Evolutionary conservation across 2,888 invertebrate genomes (phyloP).

Genomic region (Pammene fasciana): DNA sequence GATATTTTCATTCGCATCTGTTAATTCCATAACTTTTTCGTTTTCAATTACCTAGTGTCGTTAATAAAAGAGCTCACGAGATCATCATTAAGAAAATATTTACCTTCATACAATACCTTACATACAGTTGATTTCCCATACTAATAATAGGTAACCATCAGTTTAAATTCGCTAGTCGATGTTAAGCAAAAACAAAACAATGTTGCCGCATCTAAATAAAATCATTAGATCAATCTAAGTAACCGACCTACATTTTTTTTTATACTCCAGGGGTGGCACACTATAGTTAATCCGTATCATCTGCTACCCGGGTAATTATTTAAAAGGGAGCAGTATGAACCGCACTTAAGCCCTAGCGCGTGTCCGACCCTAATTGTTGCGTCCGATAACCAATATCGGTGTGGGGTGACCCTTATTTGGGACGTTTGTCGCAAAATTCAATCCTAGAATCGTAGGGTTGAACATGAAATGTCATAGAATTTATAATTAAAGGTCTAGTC

Average conservation of each 20-base stretch:
- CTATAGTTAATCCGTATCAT: constrained; percentile 78
- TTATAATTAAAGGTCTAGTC: neutral
- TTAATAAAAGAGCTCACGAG: too few species aligned
- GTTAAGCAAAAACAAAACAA: too few species aligned
- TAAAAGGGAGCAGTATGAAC: constrained; percentile 72
- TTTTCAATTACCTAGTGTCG: too few species aligned
- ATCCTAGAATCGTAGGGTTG: constrained; percentile 5
- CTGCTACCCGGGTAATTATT: constrained; percentile 81
- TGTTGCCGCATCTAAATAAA: constrained; percentile 40
- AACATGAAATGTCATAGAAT: neutral
- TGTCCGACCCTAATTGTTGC: constrained; percentile 79
- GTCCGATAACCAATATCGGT: constrained; percentile 71
- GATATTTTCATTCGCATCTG: too few species aligned
- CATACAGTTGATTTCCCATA: too few species aligned
- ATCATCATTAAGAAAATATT: too few species aligned
- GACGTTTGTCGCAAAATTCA: constrained; percentile 34
- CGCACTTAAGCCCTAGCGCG: constrained; percentile 72
- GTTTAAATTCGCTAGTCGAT: too few species aligned
- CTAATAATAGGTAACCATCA: too few species aligned
- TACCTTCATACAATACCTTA: too few species aligned
- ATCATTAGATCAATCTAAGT: constrained; percentile 21
- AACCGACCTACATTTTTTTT: constrained; percentile 60
- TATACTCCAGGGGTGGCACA: constrained; percentile 56
- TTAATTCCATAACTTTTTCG: too few species aligned
- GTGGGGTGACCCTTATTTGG: constrained; percentile 57